phyloP scores from a whole-genome alignment of 1,140 invertebrate genomes.

The Saccostrea cuccullata region DNA sequence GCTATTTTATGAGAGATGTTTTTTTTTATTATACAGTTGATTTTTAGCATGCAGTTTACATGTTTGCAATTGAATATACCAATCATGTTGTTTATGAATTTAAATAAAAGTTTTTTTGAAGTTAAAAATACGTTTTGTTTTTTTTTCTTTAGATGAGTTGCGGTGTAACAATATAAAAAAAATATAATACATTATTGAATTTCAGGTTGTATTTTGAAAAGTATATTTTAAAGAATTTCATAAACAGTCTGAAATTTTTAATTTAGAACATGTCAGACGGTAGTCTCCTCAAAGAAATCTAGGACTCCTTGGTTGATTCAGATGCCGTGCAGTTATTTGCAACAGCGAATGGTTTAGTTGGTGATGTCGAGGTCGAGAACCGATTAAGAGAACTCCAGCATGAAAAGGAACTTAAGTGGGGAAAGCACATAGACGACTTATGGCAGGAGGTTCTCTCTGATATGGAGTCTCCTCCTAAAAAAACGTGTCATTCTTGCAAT shows the following conservation, averaged over 20 bases:
- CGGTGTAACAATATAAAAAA: not conserved
- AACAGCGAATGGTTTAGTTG: no score
- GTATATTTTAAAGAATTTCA: not conserved
- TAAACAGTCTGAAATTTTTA: not conserved
- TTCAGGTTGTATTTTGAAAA: not conserved
- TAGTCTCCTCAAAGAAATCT: not conserved
- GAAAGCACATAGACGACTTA: no score
- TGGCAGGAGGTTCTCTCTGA: no score
- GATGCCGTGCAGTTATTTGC: no score
- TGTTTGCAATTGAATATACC: no score
- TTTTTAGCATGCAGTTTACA: not conserved
- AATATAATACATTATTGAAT: slow-evolving; percentile 15
- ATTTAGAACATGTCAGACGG: not conserved
- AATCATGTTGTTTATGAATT: not conserved
- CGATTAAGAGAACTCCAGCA: no score
- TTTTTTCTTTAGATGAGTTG: slow-evolving; percentile 29
- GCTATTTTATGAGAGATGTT: not conserved
- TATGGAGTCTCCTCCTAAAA: no score
- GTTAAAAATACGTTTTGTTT: not conserved
- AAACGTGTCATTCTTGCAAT: no score
- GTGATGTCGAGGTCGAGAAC: no score
- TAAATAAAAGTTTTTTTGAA: slow-evolving; percentile 12
- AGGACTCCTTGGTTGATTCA: not conserved
- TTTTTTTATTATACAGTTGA: slow-evolving; percentile 20
- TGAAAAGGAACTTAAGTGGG: no score